Percentiles rank a stretch among this genome's conserved stretches.
phyloP scores from a whole-genome alignment of 2,797 vertebrate species.

The Neopelma chrysocephalum region DNA sequence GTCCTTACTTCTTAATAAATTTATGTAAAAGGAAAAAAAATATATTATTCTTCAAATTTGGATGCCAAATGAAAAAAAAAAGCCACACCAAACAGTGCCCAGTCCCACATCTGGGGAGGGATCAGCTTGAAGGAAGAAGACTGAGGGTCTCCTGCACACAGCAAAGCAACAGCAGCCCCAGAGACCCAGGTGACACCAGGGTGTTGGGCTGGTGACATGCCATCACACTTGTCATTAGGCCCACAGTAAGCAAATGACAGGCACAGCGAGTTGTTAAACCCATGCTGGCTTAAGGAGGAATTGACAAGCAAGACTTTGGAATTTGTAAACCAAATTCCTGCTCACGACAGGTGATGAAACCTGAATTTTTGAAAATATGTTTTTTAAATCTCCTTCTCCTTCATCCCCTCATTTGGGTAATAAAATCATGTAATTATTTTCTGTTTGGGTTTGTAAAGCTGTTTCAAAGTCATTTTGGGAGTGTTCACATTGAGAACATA shows the following conservation, averaged over 20 bases:
- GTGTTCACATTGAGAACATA: neutral
- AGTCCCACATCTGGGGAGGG: neutral
- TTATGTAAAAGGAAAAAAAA: neutral
- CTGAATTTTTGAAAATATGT: neutral
- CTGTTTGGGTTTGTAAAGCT: neutral
- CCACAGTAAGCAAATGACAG: neutral
- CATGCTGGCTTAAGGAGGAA: neutral
- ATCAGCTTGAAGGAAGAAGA: neutral
- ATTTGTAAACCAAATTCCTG: neutral
- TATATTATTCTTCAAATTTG: neutral
- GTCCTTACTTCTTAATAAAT: neutral
- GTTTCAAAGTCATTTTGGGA: neutral
- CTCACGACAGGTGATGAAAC: neutral
- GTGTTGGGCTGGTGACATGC: neutral
- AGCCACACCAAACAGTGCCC: neutral
- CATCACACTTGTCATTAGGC: neutral
- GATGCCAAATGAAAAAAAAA: neutral
- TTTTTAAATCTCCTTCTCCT: neutral
- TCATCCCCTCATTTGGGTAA: neutral
- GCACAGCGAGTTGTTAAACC: neutral
- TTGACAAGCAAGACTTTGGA: neutral
- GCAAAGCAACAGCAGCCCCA: neutral
- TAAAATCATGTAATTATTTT: neutral
- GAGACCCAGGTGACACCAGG: neutral
- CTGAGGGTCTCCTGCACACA: neutral